These are phyloP conservation scores for Acanthacorydalis orientalis DNA, from an alignment of 2,888 invertebrate species.

Conservation along the genomic window DNA sequence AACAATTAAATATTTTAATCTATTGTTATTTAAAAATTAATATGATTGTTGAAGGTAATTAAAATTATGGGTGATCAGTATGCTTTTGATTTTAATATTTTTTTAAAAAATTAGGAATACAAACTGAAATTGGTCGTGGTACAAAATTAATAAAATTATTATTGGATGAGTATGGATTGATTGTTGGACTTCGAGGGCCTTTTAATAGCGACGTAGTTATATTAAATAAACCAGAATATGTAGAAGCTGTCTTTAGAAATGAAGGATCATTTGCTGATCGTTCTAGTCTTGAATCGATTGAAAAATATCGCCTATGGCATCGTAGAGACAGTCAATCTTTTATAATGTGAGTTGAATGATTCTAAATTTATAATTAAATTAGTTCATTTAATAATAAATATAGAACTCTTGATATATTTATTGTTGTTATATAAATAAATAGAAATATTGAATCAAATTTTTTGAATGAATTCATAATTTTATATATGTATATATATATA, in stretches of 20 bases:
- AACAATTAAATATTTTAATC: neutral
- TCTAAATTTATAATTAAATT: neutral
- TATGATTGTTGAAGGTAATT: too few species aligned
- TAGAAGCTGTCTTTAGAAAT: slow-evolving; percentile 39
- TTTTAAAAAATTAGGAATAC: slow-evolving; percentile 22
- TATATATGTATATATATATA: too few species aligned
- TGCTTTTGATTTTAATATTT: too few species aligned
- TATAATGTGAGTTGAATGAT: slow-evolving; percentile 30
- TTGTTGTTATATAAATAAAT: too few species aligned
- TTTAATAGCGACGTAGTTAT: slow-evolving; percentile 45
- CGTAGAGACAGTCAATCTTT: slow-evolving; percentile 35
- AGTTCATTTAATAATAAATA: neutral
- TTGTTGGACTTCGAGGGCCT: slow-evolving; percentile 46
- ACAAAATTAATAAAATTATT: slow-evolving; percentile 26
- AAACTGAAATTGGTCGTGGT: slow-evolving; percentile 29
- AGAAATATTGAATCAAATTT: too few species aligned
- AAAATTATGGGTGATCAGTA: too few species aligned
- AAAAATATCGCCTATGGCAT: slow-evolving; percentile 41
- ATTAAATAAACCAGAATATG: slow-evolving; percentile 44
- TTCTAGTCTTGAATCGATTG: slow-evolving; percentile 43
- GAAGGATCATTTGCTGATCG: slow-evolving; percentile 42
- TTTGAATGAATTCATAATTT: too few species aligned
- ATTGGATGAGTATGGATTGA: slow-evolving; percentile 40
- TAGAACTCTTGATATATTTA: too few species aligned
- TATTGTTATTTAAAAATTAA: neutral